These are phyloP conservation scores for Triplophysa tibetana DNA, from an alignment of 2,113 vertebrate genomes.

Conservation along the genomic window DNA sequence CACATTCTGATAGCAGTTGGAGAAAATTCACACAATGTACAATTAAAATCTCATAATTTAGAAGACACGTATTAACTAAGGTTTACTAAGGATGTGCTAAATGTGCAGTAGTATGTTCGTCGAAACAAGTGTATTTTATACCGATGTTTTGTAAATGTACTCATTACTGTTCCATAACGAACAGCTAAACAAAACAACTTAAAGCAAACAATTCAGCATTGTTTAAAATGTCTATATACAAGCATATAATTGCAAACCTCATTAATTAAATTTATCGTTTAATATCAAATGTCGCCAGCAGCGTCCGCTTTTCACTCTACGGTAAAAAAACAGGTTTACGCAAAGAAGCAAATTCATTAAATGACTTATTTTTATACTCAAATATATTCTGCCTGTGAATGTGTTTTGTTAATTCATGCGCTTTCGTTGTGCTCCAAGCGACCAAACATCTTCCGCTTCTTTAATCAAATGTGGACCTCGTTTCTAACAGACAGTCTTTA, in stretches of 20 bases:
- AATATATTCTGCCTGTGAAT: too few species aligned
- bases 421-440: background rate
- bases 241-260: background rate
- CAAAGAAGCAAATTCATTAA: background rate
- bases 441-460: background rate
- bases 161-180: background rate
- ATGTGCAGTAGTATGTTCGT: background rate
- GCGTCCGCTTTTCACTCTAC: background rate
- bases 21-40: too few species aligned
- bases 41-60: too few species aligned
- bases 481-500: background rate
- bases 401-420: background rate
- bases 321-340: too few species aligned
- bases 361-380: background rate
- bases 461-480: background rate
- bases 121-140: background rate
- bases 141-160: background rate
- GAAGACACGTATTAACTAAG: background rate
- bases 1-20: background rate
- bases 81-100: background rate
- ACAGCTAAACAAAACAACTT: background rate
- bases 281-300: too few species aligned
- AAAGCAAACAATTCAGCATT: background rate
- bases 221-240: background rate
- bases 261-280: background rate